Evolutionary conservation across 2,797 vertebrate species (phyloP).

Genomic region (Nannoperca australis): DNA sequence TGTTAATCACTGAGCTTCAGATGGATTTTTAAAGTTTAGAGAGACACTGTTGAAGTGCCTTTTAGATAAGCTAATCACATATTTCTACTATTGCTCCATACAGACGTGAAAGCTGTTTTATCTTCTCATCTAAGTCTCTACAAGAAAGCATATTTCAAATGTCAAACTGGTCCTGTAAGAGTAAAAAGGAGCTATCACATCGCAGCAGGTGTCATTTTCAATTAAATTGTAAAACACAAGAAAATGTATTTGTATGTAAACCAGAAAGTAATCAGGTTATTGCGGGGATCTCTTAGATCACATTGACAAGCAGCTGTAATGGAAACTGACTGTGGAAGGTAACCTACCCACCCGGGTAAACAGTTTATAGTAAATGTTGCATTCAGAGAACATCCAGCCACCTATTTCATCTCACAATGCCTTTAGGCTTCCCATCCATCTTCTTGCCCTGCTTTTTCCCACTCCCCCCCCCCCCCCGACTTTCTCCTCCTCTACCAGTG

Average conservation of each 20-base stretch:
- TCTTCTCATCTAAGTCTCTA: constrained; percentile 26
- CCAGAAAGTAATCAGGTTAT: constrained; percentile 8
- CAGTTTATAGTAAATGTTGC: constrained; percentile 55
- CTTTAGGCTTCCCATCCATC: constrained; percentile 70
- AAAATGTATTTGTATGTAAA: constrained; percentile 20
- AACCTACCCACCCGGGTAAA: constrained; percentile 28
- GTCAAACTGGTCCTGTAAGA: constrained; percentile 13
- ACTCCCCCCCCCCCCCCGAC: neutral
- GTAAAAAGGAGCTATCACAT: constrained; percentile 25
- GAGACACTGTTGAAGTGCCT: neutral
- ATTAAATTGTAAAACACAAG: constrained; percentile 4
- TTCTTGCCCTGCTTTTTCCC: constrained; percentile 60
- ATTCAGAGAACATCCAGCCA: constrained; percentile 54
- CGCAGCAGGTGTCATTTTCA: constrained; percentile 46
- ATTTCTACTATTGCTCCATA: neutral
- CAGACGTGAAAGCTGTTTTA: constrained; percentile 38
- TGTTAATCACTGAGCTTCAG: constrained; percentile 12
- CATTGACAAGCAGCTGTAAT: constrained; percentile 7
- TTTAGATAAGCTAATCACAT: constrained; percentile 12
- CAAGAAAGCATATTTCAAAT: constrained; percentile 24
- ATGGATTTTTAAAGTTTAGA: neutral
- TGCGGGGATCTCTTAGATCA: constrained; percentile 9
- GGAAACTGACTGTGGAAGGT: neutral
- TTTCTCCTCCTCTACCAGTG: constrained; percentile 49
- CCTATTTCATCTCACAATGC: constrained; percentile 55